phyloP scores from a whole-genome alignment of 2,797 vertebrate species.

The Odontamblyopus lacepedii region DNA sequence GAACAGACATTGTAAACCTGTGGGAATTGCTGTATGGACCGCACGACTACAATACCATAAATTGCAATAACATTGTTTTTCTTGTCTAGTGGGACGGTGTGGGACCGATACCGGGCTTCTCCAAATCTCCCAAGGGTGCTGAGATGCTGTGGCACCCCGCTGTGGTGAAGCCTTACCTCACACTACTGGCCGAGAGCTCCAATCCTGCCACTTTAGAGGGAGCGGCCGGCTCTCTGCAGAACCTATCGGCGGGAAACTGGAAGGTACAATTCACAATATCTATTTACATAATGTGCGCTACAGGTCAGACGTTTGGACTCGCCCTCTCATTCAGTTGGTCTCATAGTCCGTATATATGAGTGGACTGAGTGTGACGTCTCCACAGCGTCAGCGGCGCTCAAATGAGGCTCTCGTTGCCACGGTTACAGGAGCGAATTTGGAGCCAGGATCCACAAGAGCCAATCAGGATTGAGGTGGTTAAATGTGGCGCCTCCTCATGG shows the following conservation, averaged over 20 bases:
- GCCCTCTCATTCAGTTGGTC: no score
- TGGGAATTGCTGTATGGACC: background rate
- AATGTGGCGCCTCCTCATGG: no score
- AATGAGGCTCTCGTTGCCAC: no score
- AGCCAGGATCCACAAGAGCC: no score
- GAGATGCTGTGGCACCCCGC: conserved; percentile 98
- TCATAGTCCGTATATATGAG: no score
- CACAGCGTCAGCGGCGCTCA: no score
- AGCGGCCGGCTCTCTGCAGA: conserved; percentile 95
- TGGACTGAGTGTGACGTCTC: no score
- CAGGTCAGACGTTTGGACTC: no score
- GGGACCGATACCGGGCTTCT: conserved; percentile 94
- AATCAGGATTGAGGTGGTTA: no score
- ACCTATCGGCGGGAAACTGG: conserved; percentile 97
- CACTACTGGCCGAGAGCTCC: conserved; percentile 95
- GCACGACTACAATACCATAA: background rate
- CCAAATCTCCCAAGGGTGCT: conserved; percentile 95
- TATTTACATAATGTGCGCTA: no score
- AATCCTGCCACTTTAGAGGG: conserved; percentile 97
- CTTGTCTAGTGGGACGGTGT: conserved; percentile 93
- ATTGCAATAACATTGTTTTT: conserved; percentile 11
- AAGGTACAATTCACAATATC: conserved; percentile 80
- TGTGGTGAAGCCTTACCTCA: conserved; percentile 96
- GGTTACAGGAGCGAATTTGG: no score
- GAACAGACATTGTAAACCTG: background rate